Conservation (phyloP, 2,888 invertebrate species). For the Girardia tigrina region DNA sequence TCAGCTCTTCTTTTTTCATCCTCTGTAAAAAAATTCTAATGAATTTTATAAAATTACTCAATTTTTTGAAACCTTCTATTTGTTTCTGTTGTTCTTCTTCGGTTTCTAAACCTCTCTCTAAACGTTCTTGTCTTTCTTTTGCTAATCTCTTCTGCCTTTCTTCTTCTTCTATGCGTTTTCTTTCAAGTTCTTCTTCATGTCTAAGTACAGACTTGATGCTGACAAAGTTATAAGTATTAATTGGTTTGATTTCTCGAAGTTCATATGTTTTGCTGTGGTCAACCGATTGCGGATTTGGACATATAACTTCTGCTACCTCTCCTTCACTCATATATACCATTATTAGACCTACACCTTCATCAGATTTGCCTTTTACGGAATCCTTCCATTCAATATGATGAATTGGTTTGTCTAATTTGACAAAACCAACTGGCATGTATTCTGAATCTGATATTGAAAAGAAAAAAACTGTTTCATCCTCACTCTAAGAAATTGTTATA, state of each 20-base stretch:
- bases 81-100: constrained; percentile 43
- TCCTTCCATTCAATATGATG: constrained; percentile 35
- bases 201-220: constrained; percentile 47
- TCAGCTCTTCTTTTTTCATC: constrained; percentile 39
- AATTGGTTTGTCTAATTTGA: constrained; percentile 27
- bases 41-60: neutral
- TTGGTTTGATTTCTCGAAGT: constrained; percentile 41
- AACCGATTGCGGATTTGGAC: constrained; percentile 43
- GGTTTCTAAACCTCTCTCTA: constrained; percentile 46
- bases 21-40: neutral
- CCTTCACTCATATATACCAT: constrained; percentile 47
- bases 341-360: constrained; percentile 37
- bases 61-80: constrained; percentile 38
- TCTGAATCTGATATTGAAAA: constrained; percentile 41
- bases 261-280: constrained; percentile 47
- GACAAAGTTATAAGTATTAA: constrained; percentile 42
- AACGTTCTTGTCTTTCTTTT: constrained; percentile 43
- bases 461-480: constrained; percentile 49
- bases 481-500: no score
- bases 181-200: constrained; percentile 49
- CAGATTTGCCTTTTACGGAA: constrained; percentile 6
- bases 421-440: constrained; percentile 48
- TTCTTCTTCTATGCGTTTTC: constrained; percentile 44
- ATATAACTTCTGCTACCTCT: constrained; percentile 44
- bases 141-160: constrained; percentile 45